Evolutionary conservation across 2,113 vertebrate genomes (phyloP).

Genomic region (Epinephelus fuscoguttatus): DNA sequence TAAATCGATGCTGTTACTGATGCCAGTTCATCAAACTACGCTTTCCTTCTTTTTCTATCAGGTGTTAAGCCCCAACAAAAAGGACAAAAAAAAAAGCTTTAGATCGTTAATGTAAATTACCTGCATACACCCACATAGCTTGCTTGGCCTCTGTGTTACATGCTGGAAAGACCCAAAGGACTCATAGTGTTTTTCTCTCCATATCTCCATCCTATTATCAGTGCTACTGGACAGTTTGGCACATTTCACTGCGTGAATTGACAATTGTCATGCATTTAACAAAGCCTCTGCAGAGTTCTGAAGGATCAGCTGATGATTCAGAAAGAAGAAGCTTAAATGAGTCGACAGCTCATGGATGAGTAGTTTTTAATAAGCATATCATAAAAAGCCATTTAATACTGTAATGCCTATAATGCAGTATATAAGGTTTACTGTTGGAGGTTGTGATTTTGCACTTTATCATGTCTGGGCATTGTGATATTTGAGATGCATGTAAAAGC

Average conservation of each 20-base stretch:
- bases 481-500: constrained; percentile 62
- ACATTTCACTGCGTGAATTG: constrained; percentile 12
- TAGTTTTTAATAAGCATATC: constrained; percentile 24
- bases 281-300: constrained; percentile 10
- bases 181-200: constrained; percentile 28
- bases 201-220: constrained; percentile 16
- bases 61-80: neutral
- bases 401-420: constrained; percentile 44
- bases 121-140: constrained; percentile 52
- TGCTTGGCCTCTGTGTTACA: constrained; percentile 41
- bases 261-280: constrained; percentile 23
- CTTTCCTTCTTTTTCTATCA: constrained; percentile 39
- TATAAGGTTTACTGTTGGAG: constrained; percentile 39
- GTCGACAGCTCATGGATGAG: constrained; percentile 16
- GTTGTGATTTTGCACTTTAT: constrained; percentile 71
- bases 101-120: constrained; percentile 57
- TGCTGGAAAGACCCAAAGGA: constrained; percentile 30
- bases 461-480: constrained; percentile 52
- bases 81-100: constrained; percentile 11
- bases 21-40: constrained; percentile 27
- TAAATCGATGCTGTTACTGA: constrained; percentile 10
- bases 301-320: neutral
- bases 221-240: constrained; percentile 19
- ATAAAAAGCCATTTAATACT: constrained; percentile 72
- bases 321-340: neutral